Evolutionary conservation across 64 coral and sea anemone species (phyloP).

Genomic region (Montipora efflorescens): DNA sequence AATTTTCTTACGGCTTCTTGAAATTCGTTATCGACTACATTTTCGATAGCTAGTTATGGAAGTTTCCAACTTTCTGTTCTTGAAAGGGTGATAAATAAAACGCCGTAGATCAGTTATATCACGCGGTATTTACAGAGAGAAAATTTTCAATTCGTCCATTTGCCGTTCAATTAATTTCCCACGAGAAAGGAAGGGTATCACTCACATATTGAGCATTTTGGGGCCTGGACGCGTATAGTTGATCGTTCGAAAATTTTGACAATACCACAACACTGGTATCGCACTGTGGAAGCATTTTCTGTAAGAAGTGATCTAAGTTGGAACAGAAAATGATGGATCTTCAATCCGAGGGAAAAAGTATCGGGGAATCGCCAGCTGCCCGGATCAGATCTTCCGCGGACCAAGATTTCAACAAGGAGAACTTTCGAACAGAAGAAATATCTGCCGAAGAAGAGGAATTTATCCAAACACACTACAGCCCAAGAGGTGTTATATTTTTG

Average conservation of each 20-base stretch:
- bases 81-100: neutral
- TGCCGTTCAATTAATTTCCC: neutral
- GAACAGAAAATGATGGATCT: neutral
- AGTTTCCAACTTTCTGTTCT: neutral
- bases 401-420: neutral
- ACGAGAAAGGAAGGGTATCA: neutral
- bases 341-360: neutral
- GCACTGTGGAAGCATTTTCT: neutral
- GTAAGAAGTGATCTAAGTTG: neutral
- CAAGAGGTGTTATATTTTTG: constrained; percentile 28
- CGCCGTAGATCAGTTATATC: too few species aligned
- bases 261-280: neutral
- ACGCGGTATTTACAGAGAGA: too few species aligned
- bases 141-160: too few species aligned
- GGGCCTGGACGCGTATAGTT: neutral
- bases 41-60: neutral
- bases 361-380: neutral
- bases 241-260: too few species aligned
- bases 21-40: too few species aligned
- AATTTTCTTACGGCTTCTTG: too few species aligned
- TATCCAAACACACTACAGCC: constrained; percentile 34
- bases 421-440: constrained; percentile 9
- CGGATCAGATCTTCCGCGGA: neutral
- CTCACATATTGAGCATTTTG: neutral
- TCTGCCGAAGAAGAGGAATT: constrained; percentile 5